Conservation (phyloP, 2,888 invertebrate genomes). For the Phyllotreta striolata region DNA sequence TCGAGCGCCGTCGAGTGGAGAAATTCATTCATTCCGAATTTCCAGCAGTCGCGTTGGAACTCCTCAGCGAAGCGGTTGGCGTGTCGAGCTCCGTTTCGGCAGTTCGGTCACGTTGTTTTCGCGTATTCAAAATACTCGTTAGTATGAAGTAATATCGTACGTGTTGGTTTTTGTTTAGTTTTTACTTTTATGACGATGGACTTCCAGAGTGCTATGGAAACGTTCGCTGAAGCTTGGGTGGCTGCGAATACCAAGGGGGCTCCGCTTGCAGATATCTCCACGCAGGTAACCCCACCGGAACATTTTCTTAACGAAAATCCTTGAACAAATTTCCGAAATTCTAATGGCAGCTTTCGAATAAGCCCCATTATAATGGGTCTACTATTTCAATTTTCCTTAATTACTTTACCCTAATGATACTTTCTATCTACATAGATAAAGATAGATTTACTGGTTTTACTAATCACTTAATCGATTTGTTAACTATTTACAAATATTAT, state of each 20-base stretch:
- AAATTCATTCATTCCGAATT: conserved; percentile 24
- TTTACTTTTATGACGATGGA: conserved; percentile 72
- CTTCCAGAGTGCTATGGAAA: conserved; percentile 99
- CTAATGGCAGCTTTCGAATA: conserved; percentile 1
- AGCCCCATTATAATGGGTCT: conserved; percentile 9
- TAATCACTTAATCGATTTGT: conserved; percentile 13
- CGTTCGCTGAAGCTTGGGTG: conserved; percentile 97
- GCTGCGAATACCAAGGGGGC: conserved; percentile 84
- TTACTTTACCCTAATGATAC: conserved; percentile 13
- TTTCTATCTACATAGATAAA: conserved; percentile 11
- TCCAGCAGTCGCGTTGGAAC: conserved; percentile 53
- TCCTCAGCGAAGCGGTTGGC: conserved; percentile 46
- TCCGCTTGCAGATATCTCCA: conserved; percentile 66
- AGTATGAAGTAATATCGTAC: conserved; percentile 38
- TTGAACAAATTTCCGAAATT: conserved; percentile 7
- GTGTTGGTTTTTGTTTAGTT: conserved; percentile 34
- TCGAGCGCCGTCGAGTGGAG: conserved; percentile 34
- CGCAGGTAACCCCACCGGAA: conserved; percentile 66
- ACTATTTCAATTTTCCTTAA: conserved; percentile 9
- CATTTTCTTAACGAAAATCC: neutral
- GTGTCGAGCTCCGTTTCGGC: conserved; percentile 45
- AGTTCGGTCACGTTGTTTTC: conserved; percentile 56
- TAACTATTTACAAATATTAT: no score
- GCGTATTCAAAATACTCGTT: conserved; percentile 15
- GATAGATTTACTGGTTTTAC: conserved; percentile 11